A percentile compares a stretch with the other conserved stretches of the same genome.
Evolutionary conservation across 2,797 vertebrate genomes (phyloP).

Genomic region (Carduelis carduelis): DNA sequence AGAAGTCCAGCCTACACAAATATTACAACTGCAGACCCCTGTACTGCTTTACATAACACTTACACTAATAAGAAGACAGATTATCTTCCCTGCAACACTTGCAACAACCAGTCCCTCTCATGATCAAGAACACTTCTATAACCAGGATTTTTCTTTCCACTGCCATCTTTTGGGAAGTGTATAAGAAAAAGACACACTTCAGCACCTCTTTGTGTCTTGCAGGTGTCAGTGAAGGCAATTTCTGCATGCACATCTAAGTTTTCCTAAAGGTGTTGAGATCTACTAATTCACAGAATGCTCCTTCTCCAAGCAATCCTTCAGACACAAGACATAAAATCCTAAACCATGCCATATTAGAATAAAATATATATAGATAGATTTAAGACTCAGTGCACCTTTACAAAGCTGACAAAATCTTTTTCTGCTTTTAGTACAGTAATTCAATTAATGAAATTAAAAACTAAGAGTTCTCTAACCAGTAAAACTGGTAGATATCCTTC

Average conservation of each 20-base stretch:
- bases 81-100: background rate
- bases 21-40: background rate
- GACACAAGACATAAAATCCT: background rate
- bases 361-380: background rate
- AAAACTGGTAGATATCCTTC: background rate
- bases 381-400: background rate
- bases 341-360: background rate
- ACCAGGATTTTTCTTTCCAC: background rate
- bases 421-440: background rate
- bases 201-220: background rate
- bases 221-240: background rate
- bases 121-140: background rate
- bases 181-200: background rate
- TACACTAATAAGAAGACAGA: background rate
- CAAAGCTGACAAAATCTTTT: background rate
- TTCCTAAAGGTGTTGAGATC: background rate
- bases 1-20: background rate
- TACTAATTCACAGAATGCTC: background rate
- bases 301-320: background rate
- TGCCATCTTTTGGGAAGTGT: background rate
- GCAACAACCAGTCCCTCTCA: background rate
- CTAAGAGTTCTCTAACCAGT: background rate
- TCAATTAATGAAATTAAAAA: background rate
- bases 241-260: background rate
- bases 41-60: background rate